These are phyloP conservation scores for Byasa hedistus DNA, from an alignment of 2,888 invertebrate species.

Conservation along the genomic window DNA sequence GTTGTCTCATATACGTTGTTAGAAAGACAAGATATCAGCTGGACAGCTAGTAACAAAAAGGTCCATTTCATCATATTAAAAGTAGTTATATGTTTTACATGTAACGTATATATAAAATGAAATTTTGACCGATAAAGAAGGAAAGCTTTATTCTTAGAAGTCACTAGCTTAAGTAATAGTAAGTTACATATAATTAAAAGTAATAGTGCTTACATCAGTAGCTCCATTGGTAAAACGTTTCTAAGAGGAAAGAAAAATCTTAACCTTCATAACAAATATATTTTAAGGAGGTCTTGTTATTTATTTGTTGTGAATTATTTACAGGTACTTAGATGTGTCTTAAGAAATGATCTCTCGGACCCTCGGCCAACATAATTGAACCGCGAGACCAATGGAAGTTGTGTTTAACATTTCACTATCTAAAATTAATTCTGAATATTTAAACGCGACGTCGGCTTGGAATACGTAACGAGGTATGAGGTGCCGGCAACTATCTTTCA, in stretches of 20 bases:
- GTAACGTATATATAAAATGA: too few species aligned
- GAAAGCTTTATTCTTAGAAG: too few species aligned
- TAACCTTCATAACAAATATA: background rate
- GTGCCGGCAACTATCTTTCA: background rate
- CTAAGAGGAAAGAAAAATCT: too few species aligned
- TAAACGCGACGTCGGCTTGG: constrained; percentile 16
- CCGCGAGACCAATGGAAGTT: constrained; percentile 19
- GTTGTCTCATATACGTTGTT: too few species aligned
- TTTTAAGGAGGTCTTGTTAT: constrained; percentile 23
- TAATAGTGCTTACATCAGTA: too few species aligned
- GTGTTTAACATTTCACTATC: constrained; percentile 28
- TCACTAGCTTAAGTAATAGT: too few species aligned
- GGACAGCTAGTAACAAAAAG: too few species aligned
- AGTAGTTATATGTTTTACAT: too few species aligned
- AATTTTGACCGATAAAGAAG: too few species aligned
- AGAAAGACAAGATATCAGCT: background rate
- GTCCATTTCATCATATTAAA: too few species aligned
- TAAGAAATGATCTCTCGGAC: constrained; percentile 33
- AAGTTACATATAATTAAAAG: too few species aligned
- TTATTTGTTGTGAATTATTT: constrained; percentile 32
- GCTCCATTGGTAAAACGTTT: too few species aligned
- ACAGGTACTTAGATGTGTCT: constrained; percentile 27
- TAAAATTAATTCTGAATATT: constrained; percentile 30
- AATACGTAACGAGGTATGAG: constrained; percentile 17
- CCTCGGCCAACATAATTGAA: constrained; percentile 26